Evolutionary conservation across 2,113 vertebrate genomes (phyloP).

Genomic region (Solea solea): DNA sequence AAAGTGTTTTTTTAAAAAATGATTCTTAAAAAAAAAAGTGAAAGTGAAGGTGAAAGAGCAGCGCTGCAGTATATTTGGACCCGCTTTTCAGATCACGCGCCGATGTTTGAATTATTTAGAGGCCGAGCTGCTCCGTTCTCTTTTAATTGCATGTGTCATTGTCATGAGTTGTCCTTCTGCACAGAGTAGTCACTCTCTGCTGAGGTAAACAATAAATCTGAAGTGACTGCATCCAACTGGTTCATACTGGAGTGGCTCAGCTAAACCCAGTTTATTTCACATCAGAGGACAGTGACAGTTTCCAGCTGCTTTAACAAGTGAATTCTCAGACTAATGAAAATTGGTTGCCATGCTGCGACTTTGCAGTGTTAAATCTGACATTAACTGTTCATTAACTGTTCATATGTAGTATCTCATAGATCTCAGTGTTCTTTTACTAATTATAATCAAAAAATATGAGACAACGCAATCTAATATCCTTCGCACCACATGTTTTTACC

Average conservation of each 20-base stretch:
- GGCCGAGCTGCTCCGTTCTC: slow-evolving; percentile 56
- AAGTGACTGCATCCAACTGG: slow-evolving; percentile 48
- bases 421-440: neutral
- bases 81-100: slow-evolving; percentile 61
- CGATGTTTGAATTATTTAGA: slow-evolving; percentile 80
- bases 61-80: slow-evolving; percentile 57
- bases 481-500: too few relatives aligned
- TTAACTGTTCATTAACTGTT: neutral
- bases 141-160: slow-evolving; percentile 81
- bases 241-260: slow-evolving; percentile 10
- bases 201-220: slow-evolving; percentile 70
- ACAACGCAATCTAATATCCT: too few relatives aligned
- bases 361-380: slow-evolving; percentile 14
- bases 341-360: slow-evolving; percentile 4
- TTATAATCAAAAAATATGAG: neutral
- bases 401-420: neutral
- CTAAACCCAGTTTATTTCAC: slow-evolving; percentile 26
- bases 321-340: slow-evolving; percentile 11
- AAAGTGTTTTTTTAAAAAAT: too few relatives aligned
- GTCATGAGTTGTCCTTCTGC: slow-evolving; percentile 71
- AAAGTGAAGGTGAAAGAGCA: slow-evolving; percentile 43
- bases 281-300: neutral
- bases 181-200: slow-evolving; percentile 37
- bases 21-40: too few relatives aligned
- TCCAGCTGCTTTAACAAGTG: slow-evolving; percentile 13